Conservation (phyloP, 1,140 invertebrate species). For the Atta colombica region DNA sequence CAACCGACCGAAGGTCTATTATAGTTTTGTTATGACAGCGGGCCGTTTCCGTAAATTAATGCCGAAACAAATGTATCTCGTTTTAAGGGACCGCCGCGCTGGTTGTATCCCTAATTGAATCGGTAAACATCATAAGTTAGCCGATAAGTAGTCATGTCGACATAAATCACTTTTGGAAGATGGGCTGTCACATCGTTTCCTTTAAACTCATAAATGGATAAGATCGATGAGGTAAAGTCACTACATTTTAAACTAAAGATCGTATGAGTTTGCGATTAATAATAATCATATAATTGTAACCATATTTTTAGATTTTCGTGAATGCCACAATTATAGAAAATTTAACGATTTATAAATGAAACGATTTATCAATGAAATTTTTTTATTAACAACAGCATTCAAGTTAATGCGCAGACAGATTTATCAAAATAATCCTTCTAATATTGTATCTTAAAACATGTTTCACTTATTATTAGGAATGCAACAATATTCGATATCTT, state of each 20-base stretch:
- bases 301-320: background rate
- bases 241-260: conserved; percentile 14
- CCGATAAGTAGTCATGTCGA: conserved; percentile 80
- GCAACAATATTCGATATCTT: too few relatives aligned
- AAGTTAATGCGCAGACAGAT: background rate
- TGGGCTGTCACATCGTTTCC: conserved; percentile 65
- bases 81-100: conserved; percentile 70
- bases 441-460: background rate
- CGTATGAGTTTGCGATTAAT: background rate
- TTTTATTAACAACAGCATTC: background rate
- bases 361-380: background rate
- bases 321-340: background rate
- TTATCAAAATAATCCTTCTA: background rate
- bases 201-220: conserved; percentile 35
- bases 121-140: conserved; percentile 86
- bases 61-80: conserved; percentile 85
- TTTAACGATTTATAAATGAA: background rate
- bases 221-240: background rate
- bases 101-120: conserved; percentile 85
- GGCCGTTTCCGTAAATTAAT: conserved; percentile 85
- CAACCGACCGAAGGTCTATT: conserved; percentile 83
- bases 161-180: conserved; percentile 80
- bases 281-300: background rate
- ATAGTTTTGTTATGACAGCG: conserved; percentile 87
- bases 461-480: too few relatives aligned